phyloP scores from a whole-genome alignment of 2,113 vertebrate genomes.

The Cyanistes caeruleus region DNA sequence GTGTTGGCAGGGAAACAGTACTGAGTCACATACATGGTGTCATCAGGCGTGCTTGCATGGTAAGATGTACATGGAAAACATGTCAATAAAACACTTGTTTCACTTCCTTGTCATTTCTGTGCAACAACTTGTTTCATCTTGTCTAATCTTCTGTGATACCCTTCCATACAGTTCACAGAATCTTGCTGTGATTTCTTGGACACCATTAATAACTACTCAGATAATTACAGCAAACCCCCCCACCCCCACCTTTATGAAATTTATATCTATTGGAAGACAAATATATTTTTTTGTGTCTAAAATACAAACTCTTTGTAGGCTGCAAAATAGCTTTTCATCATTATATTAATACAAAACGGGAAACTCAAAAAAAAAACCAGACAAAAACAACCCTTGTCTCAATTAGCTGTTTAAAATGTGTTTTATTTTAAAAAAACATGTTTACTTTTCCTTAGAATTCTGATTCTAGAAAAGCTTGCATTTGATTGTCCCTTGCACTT shows the following conservation, averaged over 20 bases:
- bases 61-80: not conserved
- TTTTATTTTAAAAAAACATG: not conserved
- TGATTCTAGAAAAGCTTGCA: not conserved
- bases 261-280: not conserved
- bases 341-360: not conserved
- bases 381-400: not conserved
- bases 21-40: not conserved
- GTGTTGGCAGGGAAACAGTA: not conserved
- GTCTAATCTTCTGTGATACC: not conserved
- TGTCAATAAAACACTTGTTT: not conserved
- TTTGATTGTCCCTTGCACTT: not conserved
- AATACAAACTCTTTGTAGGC: not conserved
- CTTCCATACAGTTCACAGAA: not conserved
- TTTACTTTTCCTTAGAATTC: not conserved
- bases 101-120: not conserved
- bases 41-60: not conserved
- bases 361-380: not conserved
- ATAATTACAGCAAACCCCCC: not conserved
- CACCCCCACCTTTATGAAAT: not conserved
- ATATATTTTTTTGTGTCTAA: not conserved
- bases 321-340: not conserved
- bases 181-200: not conserved
- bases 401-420: not conserved
- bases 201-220: not conserved
- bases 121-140: slow-evolving; percentile 27